phyloP scores from a whole-genome alignment of 2,113 vertebrate species.

The Progne subis region DNA sequence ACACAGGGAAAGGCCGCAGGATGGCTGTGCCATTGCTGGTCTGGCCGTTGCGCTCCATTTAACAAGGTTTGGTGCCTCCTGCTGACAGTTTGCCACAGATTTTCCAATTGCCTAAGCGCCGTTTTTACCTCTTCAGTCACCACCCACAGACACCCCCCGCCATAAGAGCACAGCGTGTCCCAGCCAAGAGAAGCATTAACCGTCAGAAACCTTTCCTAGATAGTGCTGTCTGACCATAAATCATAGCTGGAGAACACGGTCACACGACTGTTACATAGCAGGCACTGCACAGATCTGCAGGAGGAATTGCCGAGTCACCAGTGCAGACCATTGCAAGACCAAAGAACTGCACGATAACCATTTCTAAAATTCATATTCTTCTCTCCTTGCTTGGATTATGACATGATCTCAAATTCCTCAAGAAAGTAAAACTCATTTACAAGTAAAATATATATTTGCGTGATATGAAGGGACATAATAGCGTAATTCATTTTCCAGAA shows the following conservation, averaged over 20 bases:
- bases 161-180: neutral
- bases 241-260: neutral
- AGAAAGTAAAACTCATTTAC: neutral
- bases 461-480: neutral
- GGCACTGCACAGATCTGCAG: neutral
- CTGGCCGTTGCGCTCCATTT: too few relatives aligned
- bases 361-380: neutral
- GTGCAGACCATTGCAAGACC: neutral
- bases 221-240: neutral
- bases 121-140: neutral
- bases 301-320: neutral
- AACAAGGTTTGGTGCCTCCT: neutral
- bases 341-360: neutral
- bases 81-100: neutral
- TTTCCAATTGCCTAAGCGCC: neutral
- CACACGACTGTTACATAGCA: neutral
- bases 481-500: neutral
- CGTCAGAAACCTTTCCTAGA: neutral
- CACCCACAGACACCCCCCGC: fast-evolving
- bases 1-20: too few relatives aligned
- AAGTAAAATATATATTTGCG: neutral
- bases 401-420: neutral
- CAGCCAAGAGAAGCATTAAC: neutral
- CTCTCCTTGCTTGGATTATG: neutral
- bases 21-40: fast-evolving